Conservation (phyloP, 2,113 vertebrate species). For the Malaclemys terrapin region DNA sequence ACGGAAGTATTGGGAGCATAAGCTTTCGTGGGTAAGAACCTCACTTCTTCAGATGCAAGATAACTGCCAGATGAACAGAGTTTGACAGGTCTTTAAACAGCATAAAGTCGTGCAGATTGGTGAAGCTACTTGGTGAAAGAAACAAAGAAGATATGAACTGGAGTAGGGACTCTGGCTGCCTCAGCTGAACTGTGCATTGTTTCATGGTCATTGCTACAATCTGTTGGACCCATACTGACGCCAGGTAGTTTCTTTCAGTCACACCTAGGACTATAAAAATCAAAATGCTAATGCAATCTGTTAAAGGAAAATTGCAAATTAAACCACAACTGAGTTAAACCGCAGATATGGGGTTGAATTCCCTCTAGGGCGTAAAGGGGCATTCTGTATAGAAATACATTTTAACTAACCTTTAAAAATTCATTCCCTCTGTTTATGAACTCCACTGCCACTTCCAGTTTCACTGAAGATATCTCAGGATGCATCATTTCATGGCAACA, state of each 20-base stretch:
- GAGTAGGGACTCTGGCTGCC: not conserved
- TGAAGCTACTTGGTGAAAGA: not conserved
- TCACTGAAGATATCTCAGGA: not conserved
- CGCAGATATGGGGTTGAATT: accelerated
- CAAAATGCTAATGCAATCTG: not conserved
- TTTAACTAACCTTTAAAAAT: not conserved
- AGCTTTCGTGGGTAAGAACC: too few species aligned
- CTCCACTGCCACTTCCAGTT: not conserved
- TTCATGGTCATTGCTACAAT: not conserved
- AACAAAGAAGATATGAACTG: not conserved
- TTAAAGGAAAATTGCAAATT: not conserved
- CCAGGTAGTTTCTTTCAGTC: not conserved
- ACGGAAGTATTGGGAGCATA: too few species aligned
- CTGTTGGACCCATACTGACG: accelerated
- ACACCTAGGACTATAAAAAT: not conserved
- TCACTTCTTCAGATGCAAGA: not conserved
- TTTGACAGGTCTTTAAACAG: constrained; percentile 25
- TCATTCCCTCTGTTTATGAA: not conserved
- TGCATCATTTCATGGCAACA: not conserved
- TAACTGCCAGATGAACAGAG: not conserved
- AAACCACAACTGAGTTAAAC: not conserved
- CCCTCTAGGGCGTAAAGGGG: not conserved
- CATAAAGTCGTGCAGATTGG: not conserved
- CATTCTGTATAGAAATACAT: not conserved
- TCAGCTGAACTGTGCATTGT: not conserved